These are phyloP conservation scores for Sceloporus undulatus DNA, from an alignment of 2,113 vertebrate genomes.

Conservation along the genomic window DNA sequence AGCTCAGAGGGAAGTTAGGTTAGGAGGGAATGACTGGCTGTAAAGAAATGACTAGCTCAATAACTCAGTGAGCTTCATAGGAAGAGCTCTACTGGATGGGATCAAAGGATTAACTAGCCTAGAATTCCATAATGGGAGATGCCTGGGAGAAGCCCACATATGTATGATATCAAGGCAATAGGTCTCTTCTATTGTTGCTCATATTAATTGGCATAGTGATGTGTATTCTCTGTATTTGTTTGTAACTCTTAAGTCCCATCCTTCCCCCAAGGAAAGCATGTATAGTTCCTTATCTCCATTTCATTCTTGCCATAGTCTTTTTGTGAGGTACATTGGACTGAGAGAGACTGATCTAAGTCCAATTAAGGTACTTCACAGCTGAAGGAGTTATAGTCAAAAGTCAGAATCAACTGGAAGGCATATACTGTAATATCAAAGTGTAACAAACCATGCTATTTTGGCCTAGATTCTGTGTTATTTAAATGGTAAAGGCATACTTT, in stretches of 20 bases:
- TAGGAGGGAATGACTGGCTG: too few species aligned
- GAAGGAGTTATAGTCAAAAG: not conserved
- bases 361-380: not conserved
- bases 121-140: not conserved
- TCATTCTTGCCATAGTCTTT: too few species aligned
- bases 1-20: not conserved
- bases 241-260: not conserved
- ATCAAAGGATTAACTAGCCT: not conserved
- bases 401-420: too few species aligned
- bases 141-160: not conserved
- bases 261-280: not conserved
- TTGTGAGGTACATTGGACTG: too few species aligned
- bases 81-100: too few species aligned
- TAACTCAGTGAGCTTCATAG: not conserved
- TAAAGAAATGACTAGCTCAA: not conserved
- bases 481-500: not conserved
- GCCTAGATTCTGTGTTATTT: too few species aligned
- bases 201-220: not conserved
- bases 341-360: too few species aligned
- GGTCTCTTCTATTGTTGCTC: not conserved
- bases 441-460: not conserved
- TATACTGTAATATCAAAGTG: not conserved
- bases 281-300: too few species aligned
- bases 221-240: not conserved
- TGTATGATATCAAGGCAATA: not conserved